Percentiles rank a stretch among this genome's conserved stretches.
phyloP scores from a whole-genome alignment of 2,113 vertebrate species.

The Pipa parva region DNA sequence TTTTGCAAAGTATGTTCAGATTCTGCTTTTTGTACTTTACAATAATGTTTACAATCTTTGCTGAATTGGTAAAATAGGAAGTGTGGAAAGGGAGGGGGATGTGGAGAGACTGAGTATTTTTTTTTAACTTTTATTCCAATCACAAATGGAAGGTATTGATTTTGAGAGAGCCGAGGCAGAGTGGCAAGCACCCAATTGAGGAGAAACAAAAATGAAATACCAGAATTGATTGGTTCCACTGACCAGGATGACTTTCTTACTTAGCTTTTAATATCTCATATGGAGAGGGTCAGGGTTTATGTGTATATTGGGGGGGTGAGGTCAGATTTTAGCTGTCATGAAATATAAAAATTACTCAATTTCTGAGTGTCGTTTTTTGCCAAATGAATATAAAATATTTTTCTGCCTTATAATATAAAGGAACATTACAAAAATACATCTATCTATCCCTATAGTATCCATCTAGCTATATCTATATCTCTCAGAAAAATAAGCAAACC shows the following conservation, averaged over 20 bases:
- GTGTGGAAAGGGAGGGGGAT: conserved; percentile 30
- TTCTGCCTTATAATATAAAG: not conserved
- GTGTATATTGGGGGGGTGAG: conserved; percentile 47
- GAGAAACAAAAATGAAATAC: conserved; percentile 84
- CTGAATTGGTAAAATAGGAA: conserved; percentile 6
- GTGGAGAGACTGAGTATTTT: not conserved
- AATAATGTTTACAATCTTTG: not conserved
- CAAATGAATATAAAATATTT: conserved; percentile 20
- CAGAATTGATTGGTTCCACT: conserved; percentile 82
- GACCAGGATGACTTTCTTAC: conserved; percentile 66
- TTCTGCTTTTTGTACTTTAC: not conserved
- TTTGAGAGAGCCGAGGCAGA: conserved; percentile 66
- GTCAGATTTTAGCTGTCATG: conserved; percentile 31
- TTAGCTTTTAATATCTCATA: conserved; percentile 77
- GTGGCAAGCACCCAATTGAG: conserved; percentile 70
- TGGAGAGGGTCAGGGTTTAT: conserved; percentile 54
- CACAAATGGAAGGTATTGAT: conserved; percentile 78
- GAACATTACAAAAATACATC: not conserved
- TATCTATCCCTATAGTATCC: too few relatives aligned
- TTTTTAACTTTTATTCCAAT: conserved; percentile 67
- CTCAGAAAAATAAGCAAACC: too few relatives aligned
- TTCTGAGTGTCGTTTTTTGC: conserved; percentile 35
- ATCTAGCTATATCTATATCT: too few relatives aligned
- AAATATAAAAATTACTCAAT: conserved; percentile 53
- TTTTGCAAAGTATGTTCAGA: not conserved